Base-by-base conservation (phyloP, 1,140 invertebrate genomes). In the Psix sp. region DNA sequence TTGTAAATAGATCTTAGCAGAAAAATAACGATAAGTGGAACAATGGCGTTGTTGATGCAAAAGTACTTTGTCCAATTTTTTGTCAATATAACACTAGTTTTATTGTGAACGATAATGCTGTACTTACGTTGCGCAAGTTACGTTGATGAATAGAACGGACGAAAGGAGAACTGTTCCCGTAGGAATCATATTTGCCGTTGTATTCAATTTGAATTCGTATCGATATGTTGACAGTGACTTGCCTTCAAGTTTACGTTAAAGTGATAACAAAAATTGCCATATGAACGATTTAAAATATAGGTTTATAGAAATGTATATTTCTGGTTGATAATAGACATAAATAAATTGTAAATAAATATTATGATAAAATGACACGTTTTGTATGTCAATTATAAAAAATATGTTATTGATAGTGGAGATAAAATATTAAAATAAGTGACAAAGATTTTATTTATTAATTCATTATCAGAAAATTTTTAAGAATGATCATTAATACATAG, bases 231-330 rank as follows among this genome's bases (percentile, higher is more conserved):
- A 60, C 48, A 54, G 48, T 40, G 57, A 56, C 67, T 63, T 20
- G 39, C 31, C 51, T 77, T 67, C 31, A 49, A 54, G 65, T 63
- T 78, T 74, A 67, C 51, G 52, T 76, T 76, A 77, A 79, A 66
- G 54, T 77, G 74, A 82, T 84, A 83, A 84, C 82, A 80, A 82
- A 75, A 74, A 84, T 83, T 77, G 71, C 73, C 77, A 68, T 86
- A 86, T 84, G 78, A 85, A 84, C 83, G 85, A 85, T 85, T 82
- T 85, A 86, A 86, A 86, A 86, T 86, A 84, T 85, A 84, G 83
- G 62, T 84, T 10, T n/a, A 7, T 29, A 29, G 7, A 29, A 10
- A n/a, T 29, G 7, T 29, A 29, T 29, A n/a, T n/a, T 24, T 24
- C 4, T 9, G 21, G 4, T 29, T 29, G n/a, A n/a, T n/a, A n/a